These are phyloP conservation scores for Acanthurus tractus DNA, from an alignment of 2,797 vertebrate genomes.

Conservation along the genomic window DNA sequence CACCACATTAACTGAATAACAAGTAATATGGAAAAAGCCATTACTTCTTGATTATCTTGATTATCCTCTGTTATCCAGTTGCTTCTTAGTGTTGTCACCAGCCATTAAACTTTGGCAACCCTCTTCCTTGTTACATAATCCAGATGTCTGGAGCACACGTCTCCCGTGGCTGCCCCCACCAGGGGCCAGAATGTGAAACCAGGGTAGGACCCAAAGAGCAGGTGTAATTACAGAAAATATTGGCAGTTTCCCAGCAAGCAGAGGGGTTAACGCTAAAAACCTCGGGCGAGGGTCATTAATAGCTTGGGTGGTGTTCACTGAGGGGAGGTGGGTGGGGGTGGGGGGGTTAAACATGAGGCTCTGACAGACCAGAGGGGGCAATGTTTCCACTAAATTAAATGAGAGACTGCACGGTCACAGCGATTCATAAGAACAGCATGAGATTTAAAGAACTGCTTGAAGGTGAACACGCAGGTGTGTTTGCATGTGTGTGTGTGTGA, in stretches of 20 bases:
- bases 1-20: neutral
- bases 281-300: constrained; percentile 42
- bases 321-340: too few relatives aligned
- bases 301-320: constrained; percentile 31
- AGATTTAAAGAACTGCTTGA: constrained; percentile 40
- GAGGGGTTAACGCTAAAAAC: constrained; percentile 57
- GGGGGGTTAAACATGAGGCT: constrained; percentile 11
- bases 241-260: constrained; percentile 56
- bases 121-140: constrained; percentile 53
- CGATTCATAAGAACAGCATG: constrained; percentile 48
- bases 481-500: neutral
- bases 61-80: constrained; percentile 1
- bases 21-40: neutral
- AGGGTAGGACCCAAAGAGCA: constrained; percentile 57
- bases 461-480: constrained; percentile 19
- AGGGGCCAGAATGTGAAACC: constrained; percentile 61
- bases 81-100: constrained; percentile 29
- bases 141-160: constrained; percentile 50
- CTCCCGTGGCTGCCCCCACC: constrained; percentile 43
- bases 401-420: constrained; percentile 11
- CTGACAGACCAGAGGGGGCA: constrained; percentile 38
- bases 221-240: constrained; percentile 73
- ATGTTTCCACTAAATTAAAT: constrained; percentile 41
- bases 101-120: constrained; percentile 48
- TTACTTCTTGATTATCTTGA: constrained; percentile 5